Base-by-base conservation (phyloP, 2,113 vertebrate species). In the Platichthys flesus region DNA sequence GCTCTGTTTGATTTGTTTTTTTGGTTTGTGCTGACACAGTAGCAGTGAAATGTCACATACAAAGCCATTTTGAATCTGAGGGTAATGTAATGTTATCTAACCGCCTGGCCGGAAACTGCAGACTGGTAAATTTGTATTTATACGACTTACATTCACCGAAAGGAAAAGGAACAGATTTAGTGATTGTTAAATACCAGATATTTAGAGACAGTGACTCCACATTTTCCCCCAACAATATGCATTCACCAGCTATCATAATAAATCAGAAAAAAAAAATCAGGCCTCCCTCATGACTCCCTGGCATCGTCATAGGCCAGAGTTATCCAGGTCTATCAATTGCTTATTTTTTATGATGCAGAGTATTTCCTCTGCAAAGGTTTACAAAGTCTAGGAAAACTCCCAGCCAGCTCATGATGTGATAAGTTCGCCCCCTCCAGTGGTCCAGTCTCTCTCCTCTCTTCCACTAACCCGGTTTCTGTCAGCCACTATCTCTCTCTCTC, bases 331-430 rank as follows among this genome's bases (percentile, higher is more conserved):
- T 64, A 54, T 81, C 42, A 57, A 78, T 81, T 78, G 35, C 16
- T 61, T 12, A n/a, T 49, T 76, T 84, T 81, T 82, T 58, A 63
- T 78, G 51, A 74, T 20, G 10, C 59, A 42, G 12, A 45, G 51
- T 78, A 26, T 79, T 85, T 67, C 57, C 55, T 73, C 45, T 35
- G 40, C 73, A 57, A 68, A 51, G 62, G 70, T 79, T 85, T 73
- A 79, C 59, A 55, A 42, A 60, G 24, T 58, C 12, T 56, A 42
- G 61, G 62, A 82, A 88, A 80, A 55, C 63, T 79, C 71, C 61
- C 51, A 23, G 58, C 15, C 56, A 49, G 64, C 71, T 78, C 66
- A 81, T 67, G 78, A 87, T 87, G 77, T 64, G 67, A 79, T 79
- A 70, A 59, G 45, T 78, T 56, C 0, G 0, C 7, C 49, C 21